These are phyloP conservation scores for Antennarius maculatus DNA, from an alignment of 2,797 vertebrate genomes.

Conservation along the genomic window DNA sequence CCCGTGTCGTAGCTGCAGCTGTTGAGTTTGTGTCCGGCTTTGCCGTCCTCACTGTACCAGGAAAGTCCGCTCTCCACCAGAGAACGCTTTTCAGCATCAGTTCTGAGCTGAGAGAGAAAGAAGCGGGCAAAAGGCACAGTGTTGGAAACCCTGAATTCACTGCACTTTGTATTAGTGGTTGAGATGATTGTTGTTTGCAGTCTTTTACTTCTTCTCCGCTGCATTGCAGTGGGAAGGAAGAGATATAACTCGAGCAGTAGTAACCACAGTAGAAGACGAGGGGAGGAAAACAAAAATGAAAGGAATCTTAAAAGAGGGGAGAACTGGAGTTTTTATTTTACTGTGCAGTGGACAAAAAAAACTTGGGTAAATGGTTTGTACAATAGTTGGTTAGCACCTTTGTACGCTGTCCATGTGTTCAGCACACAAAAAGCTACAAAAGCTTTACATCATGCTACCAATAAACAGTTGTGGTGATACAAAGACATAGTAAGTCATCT, in stretches of 20 bases:
- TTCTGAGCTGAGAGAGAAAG: constrained; percentile 87
- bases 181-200: constrained; percentile 46
- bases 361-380: background rate
- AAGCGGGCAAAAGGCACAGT: constrained; percentile 30
- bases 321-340: background rate
- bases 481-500: too few species aligned
- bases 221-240: constrained; percentile 53
- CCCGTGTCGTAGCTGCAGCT: constrained; percentile 87
- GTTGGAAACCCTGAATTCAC: constrained; percentile 35
- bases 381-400: too few species aligned
- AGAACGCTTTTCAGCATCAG: constrained; percentile 97
- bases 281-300: background rate
- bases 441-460: too few species aligned
- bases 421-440: too few species aligned
- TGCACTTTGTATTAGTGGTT: constrained; percentile 55
- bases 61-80: constrained; percentile 95
- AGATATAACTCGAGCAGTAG: constrained; percentile 25
- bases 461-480: too few species aligned
- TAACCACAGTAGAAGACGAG: constrained; percentile 33
- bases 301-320: background rate
- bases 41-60: constrained; percentile 95
- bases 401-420: too few species aligned
- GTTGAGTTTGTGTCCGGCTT: constrained; percentile 84
- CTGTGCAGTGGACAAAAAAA: constrained; percentile 5
- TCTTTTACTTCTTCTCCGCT: constrained; percentile 57